phyloP scores from a whole-genome alignment of 2,797 vertebrate genomes.

The Gymnocypris eckloni region DNA sequence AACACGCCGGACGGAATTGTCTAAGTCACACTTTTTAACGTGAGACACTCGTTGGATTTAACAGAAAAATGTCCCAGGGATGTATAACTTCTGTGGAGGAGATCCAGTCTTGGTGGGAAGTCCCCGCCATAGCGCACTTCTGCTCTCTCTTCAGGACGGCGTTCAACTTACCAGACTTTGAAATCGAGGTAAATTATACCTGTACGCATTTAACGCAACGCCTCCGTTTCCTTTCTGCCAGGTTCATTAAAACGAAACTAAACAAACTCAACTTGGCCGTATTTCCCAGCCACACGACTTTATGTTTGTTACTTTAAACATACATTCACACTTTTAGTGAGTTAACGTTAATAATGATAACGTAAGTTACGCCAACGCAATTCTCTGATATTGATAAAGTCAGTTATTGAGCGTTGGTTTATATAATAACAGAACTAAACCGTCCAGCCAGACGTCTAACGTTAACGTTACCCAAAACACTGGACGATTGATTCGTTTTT shows the following conservation, averaged over 20 bases:
- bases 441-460: not conserved
- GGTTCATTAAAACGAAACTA: not conserved
- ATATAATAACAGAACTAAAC: constrained; percentile 21
- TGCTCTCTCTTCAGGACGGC: constrained; percentile 97
- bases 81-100: constrained; percentile 86
- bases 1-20: constrained; percentile 48
- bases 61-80: constrained; percentile 84
- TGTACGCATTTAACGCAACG: too few relatives aligned
- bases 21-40: constrained; percentile 72
- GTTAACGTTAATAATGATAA: not conserved
- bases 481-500: not conserved
- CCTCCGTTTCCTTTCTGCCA: not conserved
- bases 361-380: not conserved
- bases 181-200: constrained; percentile 88
- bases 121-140: constrained; percentile 98
- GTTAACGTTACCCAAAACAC: not conserved
- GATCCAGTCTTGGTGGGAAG: constrained; percentile 97
- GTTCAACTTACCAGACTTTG: constrained; percentile 95
- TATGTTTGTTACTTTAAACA: not conserved
- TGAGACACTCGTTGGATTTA: constrained; percentile 65
- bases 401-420: constrained; percentile 14
- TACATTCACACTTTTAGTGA: not conserved
- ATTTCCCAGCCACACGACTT: not conserved
- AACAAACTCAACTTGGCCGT: constrained; percentile 3
- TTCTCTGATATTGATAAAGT: not conserved